A percentile compares a stretch with the other conserved stretches of the same genome.
These are phyloP conservation scores for Unio pictorum DNA, from an alignment of 2,888 invertebrate genomes.

Conservation along the genomic window DNA sequence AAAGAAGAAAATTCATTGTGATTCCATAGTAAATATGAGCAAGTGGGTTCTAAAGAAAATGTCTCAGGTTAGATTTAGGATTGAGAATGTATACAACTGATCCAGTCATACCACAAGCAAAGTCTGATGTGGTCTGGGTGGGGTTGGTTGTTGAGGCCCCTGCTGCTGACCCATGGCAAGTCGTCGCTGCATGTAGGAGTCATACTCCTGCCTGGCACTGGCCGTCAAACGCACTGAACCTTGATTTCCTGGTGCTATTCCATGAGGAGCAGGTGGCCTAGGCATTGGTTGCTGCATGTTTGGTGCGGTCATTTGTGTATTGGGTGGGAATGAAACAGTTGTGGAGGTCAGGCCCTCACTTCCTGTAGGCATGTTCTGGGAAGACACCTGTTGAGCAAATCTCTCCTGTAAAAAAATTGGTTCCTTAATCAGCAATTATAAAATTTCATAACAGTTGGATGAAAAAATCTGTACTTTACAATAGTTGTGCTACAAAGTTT, in stretches of 20 bases:
- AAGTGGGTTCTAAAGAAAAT: too few species aligned
- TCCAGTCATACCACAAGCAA: background rate
- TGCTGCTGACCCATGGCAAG: slow-evolving; percentile 48
- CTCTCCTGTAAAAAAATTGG: slow-evolving; percentile 41
- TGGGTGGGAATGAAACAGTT: too few species aligned
- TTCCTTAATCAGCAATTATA: background rate
- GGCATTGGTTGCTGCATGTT: slow-evolving; percentile 32
- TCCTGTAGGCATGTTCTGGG: slow-evolving; percentile 27
- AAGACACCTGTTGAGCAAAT: slow-evolving; percentile 40
- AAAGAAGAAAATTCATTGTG: background rate
- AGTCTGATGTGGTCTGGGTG: slow-evolving; percentile 16
- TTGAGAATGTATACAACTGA: too few species aligned
- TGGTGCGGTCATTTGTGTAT: slow-evolving; percentile 9
- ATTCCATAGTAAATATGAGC: too few species aligned
- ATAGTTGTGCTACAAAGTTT: too few species aligned
- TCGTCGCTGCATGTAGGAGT: slow-evolving; percentile 66
- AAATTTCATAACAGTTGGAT: too few species aligned
- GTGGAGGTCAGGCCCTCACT: slow-evolving; percentile 3
- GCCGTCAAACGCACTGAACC: slow-evolving; percentile 34
- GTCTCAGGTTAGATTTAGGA: too few species aligned
- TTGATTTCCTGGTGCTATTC: slow-evolving; percentile 28
- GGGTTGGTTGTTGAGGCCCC: slow-evolving; percentile 27
- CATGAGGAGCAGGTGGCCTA: slow-evolving; percentile 9
- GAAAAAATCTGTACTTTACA: too few species aligned
- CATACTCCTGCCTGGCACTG: slow-evolving; percentile 66